phyloP scores from a whole-genome alignment of 2,113 vertebrate species.

The Brachirus orientalis region DNA sequence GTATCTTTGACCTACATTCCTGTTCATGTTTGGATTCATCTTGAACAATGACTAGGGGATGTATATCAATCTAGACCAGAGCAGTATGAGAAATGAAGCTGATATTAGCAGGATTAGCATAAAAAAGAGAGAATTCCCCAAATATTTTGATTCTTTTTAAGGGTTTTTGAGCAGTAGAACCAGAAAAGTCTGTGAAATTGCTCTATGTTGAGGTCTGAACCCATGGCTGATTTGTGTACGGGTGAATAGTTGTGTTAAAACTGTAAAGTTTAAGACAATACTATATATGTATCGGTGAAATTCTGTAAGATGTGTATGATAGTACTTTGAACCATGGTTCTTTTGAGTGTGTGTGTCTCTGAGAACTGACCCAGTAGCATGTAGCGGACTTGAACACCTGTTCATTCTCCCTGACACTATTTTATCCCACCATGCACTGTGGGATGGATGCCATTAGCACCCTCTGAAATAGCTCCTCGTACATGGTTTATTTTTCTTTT shows the following conservation, averaged over 20 bases:
- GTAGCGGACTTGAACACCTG: slow-evolving; percentile 65
- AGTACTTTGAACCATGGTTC: slow-evolving; percentile 3
- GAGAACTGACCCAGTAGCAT: slow-evolving; percentile 50
- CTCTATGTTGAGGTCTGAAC: no score
- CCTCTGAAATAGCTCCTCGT: slow-evolving; percentile 56
- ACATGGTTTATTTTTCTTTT: background rate
- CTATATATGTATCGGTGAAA: background rate
- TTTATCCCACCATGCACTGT: slow-evolving; percentile 58
- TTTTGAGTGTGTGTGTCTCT: slow-evolving; percentile 2
- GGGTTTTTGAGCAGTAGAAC: no score
- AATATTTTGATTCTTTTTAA: no score
- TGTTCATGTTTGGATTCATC: no score
- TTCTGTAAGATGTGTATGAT: background rate
- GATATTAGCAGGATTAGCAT: no score
- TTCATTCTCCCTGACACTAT: slow-evolving; percentile 61
- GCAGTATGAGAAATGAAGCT: background rate
- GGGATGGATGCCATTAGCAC: slow-evolving; percentile 40
- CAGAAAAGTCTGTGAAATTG: no score
- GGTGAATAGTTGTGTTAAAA: no score
- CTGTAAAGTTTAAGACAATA: background rate
- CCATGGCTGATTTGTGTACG: no score
- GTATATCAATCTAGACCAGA: background rate
- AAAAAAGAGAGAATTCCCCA: no score
- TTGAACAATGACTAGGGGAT: no score
- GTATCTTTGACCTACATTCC: no score